These are phyloP conservation scores for Callocephalon fimbriatum DNA, from an alignment of 2,113 vertebrate species.

Conservation along the genomic window DNA sequence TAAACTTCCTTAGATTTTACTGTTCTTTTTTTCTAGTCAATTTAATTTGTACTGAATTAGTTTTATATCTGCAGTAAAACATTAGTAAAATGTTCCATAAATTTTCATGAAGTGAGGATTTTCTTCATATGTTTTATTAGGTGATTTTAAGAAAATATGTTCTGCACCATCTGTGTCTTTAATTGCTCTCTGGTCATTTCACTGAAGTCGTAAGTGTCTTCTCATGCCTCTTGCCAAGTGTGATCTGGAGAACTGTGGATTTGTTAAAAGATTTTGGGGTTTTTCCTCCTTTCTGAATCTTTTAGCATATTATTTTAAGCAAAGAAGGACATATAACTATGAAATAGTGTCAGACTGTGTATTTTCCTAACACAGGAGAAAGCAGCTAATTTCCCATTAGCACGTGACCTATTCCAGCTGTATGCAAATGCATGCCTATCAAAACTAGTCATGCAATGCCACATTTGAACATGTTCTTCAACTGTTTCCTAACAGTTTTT, in stretches of 20 bases:
- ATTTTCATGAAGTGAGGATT: slow-evolving; percentile 34
- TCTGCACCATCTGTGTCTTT: neutral
- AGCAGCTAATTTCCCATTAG: neutral
- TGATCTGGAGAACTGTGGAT: neutral
- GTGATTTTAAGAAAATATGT: slow-evolving; percentile 7
- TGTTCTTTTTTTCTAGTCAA: neutral
- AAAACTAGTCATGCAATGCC: neutral
- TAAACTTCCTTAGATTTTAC: neutral
- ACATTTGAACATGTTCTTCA: neutral
- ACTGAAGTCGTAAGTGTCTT: neutral
- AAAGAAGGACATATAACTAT: neutral
- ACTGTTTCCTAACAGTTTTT: neutral
- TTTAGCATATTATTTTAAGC: neutral
- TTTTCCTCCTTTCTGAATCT: neutral
- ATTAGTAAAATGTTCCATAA: slow-evolving; percentile 16
- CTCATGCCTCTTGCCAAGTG: neutral
- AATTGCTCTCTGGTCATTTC: slow-evolving; percentile 3
- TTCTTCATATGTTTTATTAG: slow-evolving; percentile 33
- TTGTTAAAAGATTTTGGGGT: neutral
- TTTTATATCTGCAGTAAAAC: slow-evolving; percentile 45
- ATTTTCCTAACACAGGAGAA: neutral
- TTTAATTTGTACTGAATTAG: slow-evolving; percentile 29
- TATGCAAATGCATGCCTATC: neutral
- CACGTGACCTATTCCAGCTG: neutral
- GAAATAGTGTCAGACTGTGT: neutral